A percentile compares a stretch with the other conserved stretches of the same genome.
Conservation (phyloP, 2,113 vertebrate species). For the Platanista minor region DNA sequence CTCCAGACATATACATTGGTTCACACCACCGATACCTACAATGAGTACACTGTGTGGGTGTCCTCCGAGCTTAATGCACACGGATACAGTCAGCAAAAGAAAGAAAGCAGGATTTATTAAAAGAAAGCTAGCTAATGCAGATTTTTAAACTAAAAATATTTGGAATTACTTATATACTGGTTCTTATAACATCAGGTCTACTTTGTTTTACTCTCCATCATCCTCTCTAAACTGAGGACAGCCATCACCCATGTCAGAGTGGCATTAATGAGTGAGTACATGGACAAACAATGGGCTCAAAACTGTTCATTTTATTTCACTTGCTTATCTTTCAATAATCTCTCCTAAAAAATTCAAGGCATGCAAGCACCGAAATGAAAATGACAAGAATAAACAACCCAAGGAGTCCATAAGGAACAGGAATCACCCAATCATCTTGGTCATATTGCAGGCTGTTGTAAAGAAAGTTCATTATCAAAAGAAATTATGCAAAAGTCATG, state of each 20-base stretch:
- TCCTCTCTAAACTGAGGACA: neutral
- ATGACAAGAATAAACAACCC: neutral
- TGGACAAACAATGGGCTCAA: neutral
- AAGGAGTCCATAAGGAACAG: neutral
- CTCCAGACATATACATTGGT: neutral
- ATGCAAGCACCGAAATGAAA: neutral
- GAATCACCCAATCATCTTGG: constrained; percentile 33
- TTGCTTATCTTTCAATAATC: neutral
- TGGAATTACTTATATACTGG: neutral
- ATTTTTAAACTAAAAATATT: neutral
- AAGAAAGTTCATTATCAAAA: constrained; percentile 52
- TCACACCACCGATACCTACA: neutral
- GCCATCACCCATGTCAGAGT: no score
- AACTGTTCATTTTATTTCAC: neutral
- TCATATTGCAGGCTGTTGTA: neutral
- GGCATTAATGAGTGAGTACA: no score
- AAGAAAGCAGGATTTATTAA: neutral
- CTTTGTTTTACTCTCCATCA: neutral
- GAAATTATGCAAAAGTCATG: constrained; percentile 50
- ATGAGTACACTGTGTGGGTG: neutral
- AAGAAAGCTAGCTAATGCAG: neutral
- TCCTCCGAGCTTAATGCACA: neutral
- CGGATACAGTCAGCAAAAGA: neutral
- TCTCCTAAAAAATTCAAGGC: neutral
- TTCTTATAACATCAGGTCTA: neutral